These are phyloP conservation scores for Pteromalus puparum DNA, from an alignment of 1,140 invertebrate species.

Conservation along the genomic window DNA sequence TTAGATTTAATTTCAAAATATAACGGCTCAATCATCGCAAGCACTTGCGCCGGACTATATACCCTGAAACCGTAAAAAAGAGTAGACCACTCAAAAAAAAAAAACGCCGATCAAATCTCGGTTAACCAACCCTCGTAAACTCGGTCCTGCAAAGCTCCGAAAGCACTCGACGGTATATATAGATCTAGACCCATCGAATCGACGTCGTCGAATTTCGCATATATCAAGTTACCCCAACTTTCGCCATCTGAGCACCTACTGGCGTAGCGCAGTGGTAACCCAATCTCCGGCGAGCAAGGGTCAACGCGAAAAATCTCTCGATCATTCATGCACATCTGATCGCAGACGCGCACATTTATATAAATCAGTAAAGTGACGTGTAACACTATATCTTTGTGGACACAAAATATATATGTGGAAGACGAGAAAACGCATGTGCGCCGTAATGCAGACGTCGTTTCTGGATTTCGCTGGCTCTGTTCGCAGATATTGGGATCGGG, in stretches of 20 bases:
- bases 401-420: neutral
- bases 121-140: no score
- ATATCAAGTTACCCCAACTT: neutral
- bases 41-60: no score
- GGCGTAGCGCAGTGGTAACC: neutral
- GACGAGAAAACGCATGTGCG: neutral
- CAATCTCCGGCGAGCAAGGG: neutral
- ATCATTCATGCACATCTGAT: neutral
- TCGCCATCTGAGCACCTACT: neutral
- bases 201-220: neutral
- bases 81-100: no score
- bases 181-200: neutral
- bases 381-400: no score
- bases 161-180: neutral
- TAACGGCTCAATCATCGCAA: no score
- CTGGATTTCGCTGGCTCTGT: neutral
- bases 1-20: no score
- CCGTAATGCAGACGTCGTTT: neutral
- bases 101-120: no score
- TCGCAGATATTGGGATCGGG: slow-evolving; percentile 63
- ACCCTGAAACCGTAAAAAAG: no score
- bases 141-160: no score
- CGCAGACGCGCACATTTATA: no score
- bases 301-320: neutral
- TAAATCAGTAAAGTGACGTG: no score